Percentiles rank a stretch among this genome's conserved stretches.
Evolutionary conservation across 2,797 vertebrate species (phyloP).

Genomic region (Pyrocephalus nanus): DNA sequence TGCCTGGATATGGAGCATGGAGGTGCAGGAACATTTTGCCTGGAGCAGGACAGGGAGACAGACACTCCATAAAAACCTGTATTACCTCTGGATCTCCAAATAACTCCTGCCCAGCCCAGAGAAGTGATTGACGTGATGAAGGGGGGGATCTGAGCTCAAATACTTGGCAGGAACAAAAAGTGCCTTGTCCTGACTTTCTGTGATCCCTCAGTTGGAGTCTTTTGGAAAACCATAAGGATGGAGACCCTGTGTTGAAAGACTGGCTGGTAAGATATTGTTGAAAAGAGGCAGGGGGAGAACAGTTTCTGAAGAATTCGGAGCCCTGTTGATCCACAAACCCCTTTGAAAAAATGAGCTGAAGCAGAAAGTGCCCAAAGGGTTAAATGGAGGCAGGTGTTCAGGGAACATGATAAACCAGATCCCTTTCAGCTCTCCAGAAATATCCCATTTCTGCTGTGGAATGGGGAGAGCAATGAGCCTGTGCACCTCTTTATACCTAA

Average conservation of each 20-base stretch:
- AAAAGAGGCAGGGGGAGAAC: slow-evolving; percentile 24
- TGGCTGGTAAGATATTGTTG: slow-evolving; percentile 65
- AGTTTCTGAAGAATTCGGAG: slow-evolving; percentile 65
- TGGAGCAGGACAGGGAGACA: not conserved
- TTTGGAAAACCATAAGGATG: slow-evolving; percentile 69
- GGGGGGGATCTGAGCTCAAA: slow-evolving; percentile 16
- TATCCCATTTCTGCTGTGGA: slow-evolving; percentile 42
- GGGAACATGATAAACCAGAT: slow-evolving; percentile 13
- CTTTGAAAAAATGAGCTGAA: slow-evolving; percentile 82
- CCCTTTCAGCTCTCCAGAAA: slow-evolving; percentile 6
- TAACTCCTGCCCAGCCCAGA: slow-evolving; percentile 76
- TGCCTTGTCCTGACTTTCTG: slow-evolving; percentile 62
- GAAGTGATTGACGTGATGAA: slow-evolving; percentile 75
- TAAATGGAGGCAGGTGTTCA: slow-evolving; percentile 84
- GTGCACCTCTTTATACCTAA: not conserved
- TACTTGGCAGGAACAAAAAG: slow-evolving; percentile 63
- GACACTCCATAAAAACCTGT: not conserved
- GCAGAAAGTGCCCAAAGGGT: slow-evolving; percentile 84
- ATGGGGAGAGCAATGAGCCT: not conserved
- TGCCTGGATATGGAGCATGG: not conserved
- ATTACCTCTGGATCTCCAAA: slow-evolving; percentile 71
- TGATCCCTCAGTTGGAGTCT: slow-evolving; percentile 65
- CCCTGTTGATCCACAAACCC: slow-evolving; percentile 59
- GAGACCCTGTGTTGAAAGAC: slow-evolving; percentile 59
- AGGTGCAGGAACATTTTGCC: not conserved